Conservation (phyloP, 2,888 invertebrate species). For the Cancer borealis region DNA sequence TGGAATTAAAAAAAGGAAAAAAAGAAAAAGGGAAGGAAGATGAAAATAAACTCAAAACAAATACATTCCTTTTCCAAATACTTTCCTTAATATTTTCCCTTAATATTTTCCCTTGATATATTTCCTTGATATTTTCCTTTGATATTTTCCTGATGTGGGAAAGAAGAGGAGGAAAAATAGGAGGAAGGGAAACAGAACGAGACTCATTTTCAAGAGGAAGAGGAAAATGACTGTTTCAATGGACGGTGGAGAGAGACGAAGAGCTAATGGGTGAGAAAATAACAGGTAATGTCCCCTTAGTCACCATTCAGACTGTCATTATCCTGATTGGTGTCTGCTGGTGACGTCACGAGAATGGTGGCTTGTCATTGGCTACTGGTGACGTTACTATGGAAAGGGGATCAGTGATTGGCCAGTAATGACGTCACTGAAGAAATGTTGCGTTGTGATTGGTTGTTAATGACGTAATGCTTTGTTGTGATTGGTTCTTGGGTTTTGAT, state of each 20-base stretch:
- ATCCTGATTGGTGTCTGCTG: not conserved
- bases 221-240: conserved; percentile 39
- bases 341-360: not conserved
- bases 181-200: not conserved
- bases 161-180: not conserved
- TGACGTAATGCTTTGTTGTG: not conserved
- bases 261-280: conserved; percentile 41
- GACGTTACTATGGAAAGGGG: not conserved
- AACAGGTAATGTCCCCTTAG: conserved; percentile 2
- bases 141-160: not conserved
- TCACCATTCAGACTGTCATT: conserved; percentile 8
- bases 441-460: not conserved
- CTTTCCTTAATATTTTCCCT: not conserved
- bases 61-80: too few relatives aligned
- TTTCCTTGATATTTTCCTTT: not conserved
- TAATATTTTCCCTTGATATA: not conserved
- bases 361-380: not conserved
- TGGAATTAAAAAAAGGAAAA: conserved; percentile 18
- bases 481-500: not conserved
- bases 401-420: not conserved
- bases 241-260: not conserved
- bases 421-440: not conserved
- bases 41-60: too few relatives aligned
- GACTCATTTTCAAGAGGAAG: conserved; percentile 50
- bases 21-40: conserved; percentile 5